Conservation (phyloP, 2,888 invertebrate genomes). For the Meloe dianella region DNA sequence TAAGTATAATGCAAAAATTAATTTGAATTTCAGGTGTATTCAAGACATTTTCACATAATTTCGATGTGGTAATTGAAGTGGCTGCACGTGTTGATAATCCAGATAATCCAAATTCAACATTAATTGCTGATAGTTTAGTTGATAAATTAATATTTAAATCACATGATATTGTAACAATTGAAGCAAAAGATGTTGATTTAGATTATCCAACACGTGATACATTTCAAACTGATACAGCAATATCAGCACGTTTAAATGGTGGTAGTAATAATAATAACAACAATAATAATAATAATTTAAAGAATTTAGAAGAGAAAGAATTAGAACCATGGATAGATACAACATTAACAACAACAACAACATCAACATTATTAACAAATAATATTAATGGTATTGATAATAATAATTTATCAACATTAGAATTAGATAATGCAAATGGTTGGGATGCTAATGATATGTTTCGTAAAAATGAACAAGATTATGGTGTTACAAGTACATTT, state of each 20-base stretch:
- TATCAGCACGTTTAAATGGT: conserved; percentile 72
- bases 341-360: no score
- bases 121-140: conserved; percentile 73
- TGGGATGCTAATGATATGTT: conserved; percentile 99
- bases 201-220: conserved; percentile 88
- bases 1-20: no score
- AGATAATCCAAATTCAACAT: conserved; percentile 59
- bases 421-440: conserved; percentile 84
- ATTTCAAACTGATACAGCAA: conserved; percentile 88
- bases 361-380: no score
- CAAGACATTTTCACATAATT: conserved; percentile 85
- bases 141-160: conserved; percentile 85
- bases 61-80: conserved; percentile 86
- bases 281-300: background rate
- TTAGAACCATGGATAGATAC: conserved; percentile 88
- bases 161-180: conserved; percentile 83
- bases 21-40: conserved; percentile 64
- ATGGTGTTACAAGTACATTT: conserved; percentile 92
- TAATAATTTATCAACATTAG: conserved; percentile 66
- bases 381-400: conserved; percentile 59
- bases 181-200: conserved; percentile 83
- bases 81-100: conserved; percentile 81
- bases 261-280: conserved; percentile 18
- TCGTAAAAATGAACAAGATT: conserved; percentile 86
- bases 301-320: conserved; percentile 72